Evolutionary conservation across 2,113 vertebrate species (phyloP), one percentile per base, ranked within the genome.

Genomic region (Scytalopus superciliaris): DNA sequence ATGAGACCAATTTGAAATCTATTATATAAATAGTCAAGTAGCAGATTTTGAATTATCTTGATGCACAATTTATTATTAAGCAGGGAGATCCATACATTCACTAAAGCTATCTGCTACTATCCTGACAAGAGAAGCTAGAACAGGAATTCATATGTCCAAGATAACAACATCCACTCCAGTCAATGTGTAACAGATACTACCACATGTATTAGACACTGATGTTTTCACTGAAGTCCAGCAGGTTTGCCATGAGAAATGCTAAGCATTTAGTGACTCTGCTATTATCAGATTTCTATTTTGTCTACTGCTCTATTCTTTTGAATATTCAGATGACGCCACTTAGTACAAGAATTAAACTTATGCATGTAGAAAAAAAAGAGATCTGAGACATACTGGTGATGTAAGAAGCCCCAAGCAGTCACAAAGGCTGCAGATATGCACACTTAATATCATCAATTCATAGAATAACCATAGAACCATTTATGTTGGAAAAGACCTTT

Each of bases 1-100:
- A 70, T n/a, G 10, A 82, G 30, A 75, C 33, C 76, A 73, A 83
- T 56, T 88, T 64, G 27, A 88, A 94, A 92, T 85, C 85, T 87
- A 72, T 60, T 16, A 68, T 75, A 89, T 79, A 93, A 85, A 92
- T 76, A 44, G 7, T 28, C 22, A 84, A 79, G 23, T 22, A 84
- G 47, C 22, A 68, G 28, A 74, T 78, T 92, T 94, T 95, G 86
- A 90, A 88, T 92, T 93, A 81, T 27, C 18, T 81, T 84, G 9
- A 63, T 88, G 83, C 25, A 59, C 55, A 96, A 92, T 77, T 90
- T 53, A 55, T 67, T 56, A 85, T 79, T 88, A 70, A 80, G 37
- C 42, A 63, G 39, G 16, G 40, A 66, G 55, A 62, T 62, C 19
- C 42, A 55, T 63, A 55, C 14, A 55, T 77, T 91, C 73, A 87